Conservation (phyloP, 2,888 invertebrate species). For the Platynereis dumerilii region DNA sequence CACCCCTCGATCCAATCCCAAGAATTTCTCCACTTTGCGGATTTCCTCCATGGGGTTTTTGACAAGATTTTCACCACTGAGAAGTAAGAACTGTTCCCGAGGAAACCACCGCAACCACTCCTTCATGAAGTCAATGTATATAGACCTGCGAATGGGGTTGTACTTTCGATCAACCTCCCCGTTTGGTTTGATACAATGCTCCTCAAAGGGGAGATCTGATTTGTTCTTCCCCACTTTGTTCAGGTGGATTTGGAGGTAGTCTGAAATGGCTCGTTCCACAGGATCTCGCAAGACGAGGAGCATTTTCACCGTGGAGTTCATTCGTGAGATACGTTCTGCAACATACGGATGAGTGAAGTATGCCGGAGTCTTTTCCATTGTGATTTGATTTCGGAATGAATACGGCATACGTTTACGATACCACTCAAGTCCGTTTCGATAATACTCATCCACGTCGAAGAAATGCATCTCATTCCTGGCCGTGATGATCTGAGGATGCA, state of each 20-base stretch:
- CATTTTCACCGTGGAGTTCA: slow-evolving; percentile 89
- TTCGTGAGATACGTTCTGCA: slow-evolving; percentile 89
- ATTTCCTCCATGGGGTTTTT: slow-evolving; percentile 51
- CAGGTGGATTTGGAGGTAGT: slow-evolving; percentile 90
- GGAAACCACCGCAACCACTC: slow-evolving; percentile 92
- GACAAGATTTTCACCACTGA: slow-evolving; percentile 70
- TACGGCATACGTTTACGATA: slow-evolving; percentile 87
- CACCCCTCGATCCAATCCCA: slow-evolving; percentile 49
- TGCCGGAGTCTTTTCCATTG: slow-evolving; percentile 96
- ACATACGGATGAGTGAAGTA: slow-evolving; percentile 96
- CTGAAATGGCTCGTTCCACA: slow-evolving; percentile 94
- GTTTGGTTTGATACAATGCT: slow-evolving; percentile 57
- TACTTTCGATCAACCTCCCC: slow-evolving; percentile 63
- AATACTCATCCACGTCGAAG: slow-evolving; percentile 85
- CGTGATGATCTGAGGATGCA: slow-evolving; percentile 78
- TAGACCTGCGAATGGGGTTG: slow-evolving; percentile 61
- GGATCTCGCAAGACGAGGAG: slow-evolving; percentile 94
- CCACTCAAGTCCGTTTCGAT: slow-evolving; percentile 91
- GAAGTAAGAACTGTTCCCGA: slow-evolving; percentile 87
- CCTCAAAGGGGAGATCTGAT: slow-evolving; percentile 53
- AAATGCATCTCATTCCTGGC: slow-evolving; percentile 95
- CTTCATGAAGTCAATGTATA: slow-evolving; percentile 75
- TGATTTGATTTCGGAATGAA: slow-evolving; percentile 88
- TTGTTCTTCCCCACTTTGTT: slow-evolving; percentile 45
- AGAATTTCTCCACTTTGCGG: slow-evolving; percentile 51